Conservation (phyloP, 2,113 vertebrate genomes). For the Suncus etruscus region DNA sequence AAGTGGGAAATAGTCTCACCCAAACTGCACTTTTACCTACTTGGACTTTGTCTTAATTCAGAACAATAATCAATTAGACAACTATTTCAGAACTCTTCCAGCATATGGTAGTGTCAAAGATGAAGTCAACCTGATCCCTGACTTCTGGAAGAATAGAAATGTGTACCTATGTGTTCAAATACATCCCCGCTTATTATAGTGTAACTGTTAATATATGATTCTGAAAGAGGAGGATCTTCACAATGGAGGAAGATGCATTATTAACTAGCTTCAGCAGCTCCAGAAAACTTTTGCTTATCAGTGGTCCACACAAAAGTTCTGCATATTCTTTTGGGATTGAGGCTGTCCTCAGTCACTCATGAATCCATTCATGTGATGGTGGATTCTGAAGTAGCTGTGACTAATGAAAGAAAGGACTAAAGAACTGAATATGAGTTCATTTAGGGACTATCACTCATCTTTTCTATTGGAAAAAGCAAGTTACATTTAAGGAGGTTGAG, state of each 20-base stretch:
- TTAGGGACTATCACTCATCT: not conserved
- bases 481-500: not conserved
- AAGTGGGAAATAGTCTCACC: too few relatives aligned
- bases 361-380: not conserved
- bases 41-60: too few relatives aligned
- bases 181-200: not conserved
- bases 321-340: too few relatives aligned
- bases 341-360: not conserved
- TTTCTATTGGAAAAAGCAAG: conserved; percentile 10
- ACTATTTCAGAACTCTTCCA: too few relatives aligned
- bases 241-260: not conserved
- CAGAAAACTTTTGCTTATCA: not conserved
- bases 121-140: not conserved
- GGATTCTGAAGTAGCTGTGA: not conserved
- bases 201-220: not conserved
- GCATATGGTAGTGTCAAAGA: too few relatives aligned
- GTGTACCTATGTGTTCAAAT: too few relatives aligned
- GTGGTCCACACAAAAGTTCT: not conserved
- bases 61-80: too few relatives aligned
- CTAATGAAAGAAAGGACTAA: not conserved
- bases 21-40: too few relatives aligned
- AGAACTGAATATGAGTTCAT: not conserved
- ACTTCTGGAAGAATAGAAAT: not conserved
- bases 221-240: not conserved
- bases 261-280: not conserved